These are phyloP conservation scores for Nyctibius grandis DNA, from an alignment of 2,797 vertebrate species.

Conservation along the genomic window DNA sequence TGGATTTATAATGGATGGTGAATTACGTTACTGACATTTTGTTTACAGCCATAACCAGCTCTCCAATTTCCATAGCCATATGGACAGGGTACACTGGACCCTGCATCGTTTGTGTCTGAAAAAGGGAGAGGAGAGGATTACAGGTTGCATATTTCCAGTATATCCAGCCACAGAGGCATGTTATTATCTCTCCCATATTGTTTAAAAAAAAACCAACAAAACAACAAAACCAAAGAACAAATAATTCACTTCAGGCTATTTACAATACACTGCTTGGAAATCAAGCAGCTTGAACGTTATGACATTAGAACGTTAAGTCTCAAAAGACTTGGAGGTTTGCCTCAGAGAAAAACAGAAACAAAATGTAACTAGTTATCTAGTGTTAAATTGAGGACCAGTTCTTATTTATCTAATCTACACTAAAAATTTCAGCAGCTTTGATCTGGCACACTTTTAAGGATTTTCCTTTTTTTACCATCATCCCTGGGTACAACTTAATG, in stretches of 20 bases:
- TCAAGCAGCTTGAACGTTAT: not conserved
- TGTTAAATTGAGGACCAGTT: not conserved
- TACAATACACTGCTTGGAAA: not conserved
- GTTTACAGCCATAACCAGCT: not conserved
- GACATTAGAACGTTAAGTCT: not conserved
- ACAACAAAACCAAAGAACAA: not conserved
- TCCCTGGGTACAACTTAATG: not conserved
- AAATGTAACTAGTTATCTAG: not conserved
- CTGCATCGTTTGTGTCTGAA: not conserved
- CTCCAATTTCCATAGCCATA: not conserved
- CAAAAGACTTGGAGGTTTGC: not conserved
- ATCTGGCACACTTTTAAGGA: not conserved
- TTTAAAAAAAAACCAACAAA: not conserved
- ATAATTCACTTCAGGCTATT: not conserved
- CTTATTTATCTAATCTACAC: not conserved
- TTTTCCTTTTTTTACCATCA: not conserved
- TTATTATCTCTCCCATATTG: not conserved
- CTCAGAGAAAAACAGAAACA: not conserved
- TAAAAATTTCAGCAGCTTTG: not conserved
- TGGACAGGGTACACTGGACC: not conserved
- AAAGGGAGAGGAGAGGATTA: not conserved
- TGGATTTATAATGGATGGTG: not conserved
- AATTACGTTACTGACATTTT: conserved; percentile 1
- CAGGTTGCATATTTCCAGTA: not conserved
- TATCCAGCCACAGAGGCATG: not conserved